Evolutionary conservation across 2,888 invertebrate genomes (phyloP), one percentile per base, ranked within the genome.

Genomic region (Drosophila lacicola): DNA sequence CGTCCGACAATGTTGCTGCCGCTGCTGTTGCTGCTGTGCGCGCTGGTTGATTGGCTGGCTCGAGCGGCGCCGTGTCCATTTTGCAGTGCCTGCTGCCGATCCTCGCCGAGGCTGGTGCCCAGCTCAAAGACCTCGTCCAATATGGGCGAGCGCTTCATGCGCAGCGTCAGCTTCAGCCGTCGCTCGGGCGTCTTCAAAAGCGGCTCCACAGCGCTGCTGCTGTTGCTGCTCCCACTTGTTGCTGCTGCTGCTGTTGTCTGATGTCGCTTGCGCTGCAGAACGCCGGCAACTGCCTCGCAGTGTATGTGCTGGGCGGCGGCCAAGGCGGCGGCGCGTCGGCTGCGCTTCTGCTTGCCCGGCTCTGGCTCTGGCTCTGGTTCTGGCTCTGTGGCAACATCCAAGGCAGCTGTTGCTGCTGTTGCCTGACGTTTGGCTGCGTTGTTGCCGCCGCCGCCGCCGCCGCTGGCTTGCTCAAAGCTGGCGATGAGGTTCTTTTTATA

Each of bases 131-230:
- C 95, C 89, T 97, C 97, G 89, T 97, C 97, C 50, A 97, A 93
- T 58, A 96, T 95, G 2, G 97, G 97, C 75, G 97, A 97, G 34
- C 97, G 95, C 91, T 98, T 97, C 94, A 98, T 96, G 5, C 97
- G 94, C 66, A 98, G 92, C 6, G 97, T 97, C 70, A 98, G 91
- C 90, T 97, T 97, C 55, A 97, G 91, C 5, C 96, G 85, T 5
- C 92, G 87, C 71, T 93, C 93, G 0, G 93, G 93, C 1, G 92
- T 93, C 73, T 93, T 93, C 8, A 92, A 58, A 19, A 92, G 57
- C 4, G 90, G 88, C 39, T 92, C 92, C 17, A 90, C 79, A 25
- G 64, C 53, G 39, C 65, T 72, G 56, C 64, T 74, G 55, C 61
- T 21, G 51, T 11, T 62, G 39, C 9, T 49, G 65, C 8, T 51